Evolutionary conservation across 2,113 vertebrate species (phyloP).

Genomic region (Henicopernis longicauda): DNA sequence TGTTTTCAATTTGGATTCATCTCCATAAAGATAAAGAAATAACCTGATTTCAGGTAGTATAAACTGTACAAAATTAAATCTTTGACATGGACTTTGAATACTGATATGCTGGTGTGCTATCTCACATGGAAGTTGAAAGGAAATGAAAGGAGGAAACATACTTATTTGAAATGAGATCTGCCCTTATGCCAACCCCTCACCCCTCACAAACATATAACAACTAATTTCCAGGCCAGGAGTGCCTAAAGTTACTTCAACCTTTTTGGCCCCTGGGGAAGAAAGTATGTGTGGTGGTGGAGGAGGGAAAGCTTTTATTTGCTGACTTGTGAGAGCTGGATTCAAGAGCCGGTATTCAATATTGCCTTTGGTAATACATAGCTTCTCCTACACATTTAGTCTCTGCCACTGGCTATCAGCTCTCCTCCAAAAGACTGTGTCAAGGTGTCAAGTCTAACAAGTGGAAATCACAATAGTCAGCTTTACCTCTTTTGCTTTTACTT

Average conservation of each 20-base stretch:
- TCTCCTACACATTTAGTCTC: background rate
- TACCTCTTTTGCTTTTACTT: constrained; percentile 14
- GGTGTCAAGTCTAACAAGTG: background rate
- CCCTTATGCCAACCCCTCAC: background rate
- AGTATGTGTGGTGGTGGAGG: background rate
- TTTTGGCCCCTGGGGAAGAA: background rate
- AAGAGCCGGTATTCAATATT: background rate
- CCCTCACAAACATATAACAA: background rate
- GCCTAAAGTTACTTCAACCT: background rate
- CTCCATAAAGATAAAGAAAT: constrained; percentile 57
- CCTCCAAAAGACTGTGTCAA: background rate
- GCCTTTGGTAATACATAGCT: background rate
- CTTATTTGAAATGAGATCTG: constrained; percentile 43
- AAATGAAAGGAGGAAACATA: constrained; percentile 43
- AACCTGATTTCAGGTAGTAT: constrained; percentile 35
- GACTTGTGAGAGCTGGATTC: background rate
- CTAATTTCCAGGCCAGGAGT: constrained; percentile 19
- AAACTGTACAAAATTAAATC: constrained; percentile 53
- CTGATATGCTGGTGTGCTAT: background rate
- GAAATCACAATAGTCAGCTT: background rate
- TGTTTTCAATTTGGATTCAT: constrained; percentile 64
- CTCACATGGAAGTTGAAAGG: background rate
- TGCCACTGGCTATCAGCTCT: constrained; percentile 1
- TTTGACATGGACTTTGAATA: background rate
- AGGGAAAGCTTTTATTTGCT: background rate